Conservation (phyloP, 2,888 invertebrate genomes). For the Monochamus alternatus region DNA sequence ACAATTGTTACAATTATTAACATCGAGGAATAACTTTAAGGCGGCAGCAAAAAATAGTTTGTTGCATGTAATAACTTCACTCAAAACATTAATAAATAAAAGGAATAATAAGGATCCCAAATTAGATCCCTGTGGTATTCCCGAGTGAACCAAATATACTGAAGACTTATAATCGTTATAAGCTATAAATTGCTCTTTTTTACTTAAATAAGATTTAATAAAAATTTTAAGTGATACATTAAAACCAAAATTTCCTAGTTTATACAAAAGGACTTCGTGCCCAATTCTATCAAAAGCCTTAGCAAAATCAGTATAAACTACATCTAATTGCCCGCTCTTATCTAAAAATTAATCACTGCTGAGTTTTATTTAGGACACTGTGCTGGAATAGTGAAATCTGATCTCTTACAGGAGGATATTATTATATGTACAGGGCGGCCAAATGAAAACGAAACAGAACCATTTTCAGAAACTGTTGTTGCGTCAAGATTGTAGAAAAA, state of each 20-base stretch:
- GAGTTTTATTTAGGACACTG: neutral
- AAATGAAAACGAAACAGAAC: too few species aligned
- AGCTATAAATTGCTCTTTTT: neutral
- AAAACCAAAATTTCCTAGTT: slow-evolving; percentile 4
- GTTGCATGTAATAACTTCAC: neutral
- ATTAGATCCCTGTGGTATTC: neutral
- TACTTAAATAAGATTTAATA: neutral
- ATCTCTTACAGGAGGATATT: neutral
- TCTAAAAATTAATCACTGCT: neutral
- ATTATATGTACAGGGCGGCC: too few species aligned
- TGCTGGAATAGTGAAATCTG: slow-evolving; percentile 3
- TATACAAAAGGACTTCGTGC: neutral
- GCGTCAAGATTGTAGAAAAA: too few species aligned
- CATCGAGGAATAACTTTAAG: neutral
- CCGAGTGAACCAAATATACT: neutral
- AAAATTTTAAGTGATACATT: neutral
- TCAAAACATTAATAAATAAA: slow-evolving; percentile 35
- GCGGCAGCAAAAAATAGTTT: neutral
- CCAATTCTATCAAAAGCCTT: slow-evolving; percentile 19
- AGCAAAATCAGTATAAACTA: slow-evolving; percentile 12
- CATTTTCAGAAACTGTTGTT: too few species aligned
- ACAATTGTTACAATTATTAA: neutral
- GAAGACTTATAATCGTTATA: neutral
- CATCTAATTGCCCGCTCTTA: neutral
- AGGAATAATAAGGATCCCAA: slow-evolving; percentile 20